Evolutionary conservation across 2,113 vertebrate species (phyloP).

Genomic region (Verasper variegatus): DNA sequence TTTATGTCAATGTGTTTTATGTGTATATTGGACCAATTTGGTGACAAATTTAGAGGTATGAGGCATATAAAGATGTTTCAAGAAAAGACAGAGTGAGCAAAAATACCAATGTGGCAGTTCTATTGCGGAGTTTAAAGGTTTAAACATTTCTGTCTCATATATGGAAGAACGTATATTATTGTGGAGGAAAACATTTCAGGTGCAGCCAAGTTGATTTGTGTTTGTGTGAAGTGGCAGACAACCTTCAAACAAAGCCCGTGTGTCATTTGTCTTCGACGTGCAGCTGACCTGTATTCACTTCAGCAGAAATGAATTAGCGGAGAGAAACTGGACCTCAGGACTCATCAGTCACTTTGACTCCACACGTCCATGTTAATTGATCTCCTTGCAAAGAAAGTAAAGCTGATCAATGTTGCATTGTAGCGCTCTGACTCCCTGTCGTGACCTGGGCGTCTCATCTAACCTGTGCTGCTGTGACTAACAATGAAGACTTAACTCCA

Average conservation of each 20-base stretch:
- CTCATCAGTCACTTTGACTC: background rate
- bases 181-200: no score
- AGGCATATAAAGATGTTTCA: no score
- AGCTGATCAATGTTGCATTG: conserved; percentile 17
- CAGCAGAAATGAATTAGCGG: conserved; percentile 4
- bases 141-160: no score
- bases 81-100: no score
- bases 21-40: no score
- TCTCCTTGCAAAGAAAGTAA: conserved; percentile 19
- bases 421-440: background rate
- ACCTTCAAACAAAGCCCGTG: background rate
- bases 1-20: no score
- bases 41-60: no score
- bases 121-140: no score
- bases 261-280: conserved; percentile 20
- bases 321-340: background rate
- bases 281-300: conserved; percentile 34
- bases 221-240: no score
- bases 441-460: conserved; percentile 14
- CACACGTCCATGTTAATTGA: conserved; percentile 34
- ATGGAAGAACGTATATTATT: no score
- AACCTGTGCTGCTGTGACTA: background rate
- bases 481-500: background rate
- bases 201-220: no score
- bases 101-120: no score